These are phyloP conservation scores for Laupala kohalensis DNA, from an alignment of 1,140 invertebrate species.

Conservation along the genomic window DNA sequence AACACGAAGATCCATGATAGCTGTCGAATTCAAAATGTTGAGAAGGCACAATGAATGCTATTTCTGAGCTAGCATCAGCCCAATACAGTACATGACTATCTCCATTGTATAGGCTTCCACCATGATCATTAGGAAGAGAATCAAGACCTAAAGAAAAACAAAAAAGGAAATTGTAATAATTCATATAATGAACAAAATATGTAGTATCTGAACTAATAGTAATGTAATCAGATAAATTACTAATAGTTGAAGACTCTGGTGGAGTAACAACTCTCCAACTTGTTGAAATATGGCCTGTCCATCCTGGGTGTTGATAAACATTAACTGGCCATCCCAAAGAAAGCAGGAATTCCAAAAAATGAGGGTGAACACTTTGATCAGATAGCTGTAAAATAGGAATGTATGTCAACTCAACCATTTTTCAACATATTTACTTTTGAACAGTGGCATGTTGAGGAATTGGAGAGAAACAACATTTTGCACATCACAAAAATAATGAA, in stretches of 20 bases:
- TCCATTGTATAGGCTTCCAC: slow-evolving; percentile 54
- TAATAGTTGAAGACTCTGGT: neutral
- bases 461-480: too few species aligned
- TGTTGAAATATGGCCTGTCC: slow-evolving; percentile 75
- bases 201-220: neutral
- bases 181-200: neutral
- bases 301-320: slow-evolving; percentile 68
- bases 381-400: slow-evolving; percentile 24
- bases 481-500: too few species aligned
- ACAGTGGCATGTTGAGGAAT: too few species aligned
- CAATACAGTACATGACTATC: slow-evolving; percentile 74
- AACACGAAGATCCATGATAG: neutral
- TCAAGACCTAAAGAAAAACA: slow-evolving; percentile 1
- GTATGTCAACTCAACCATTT: too few species aligned
- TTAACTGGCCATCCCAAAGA: slow-evolving; percentile 79
- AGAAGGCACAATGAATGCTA: slow-evolving; percentile 88
- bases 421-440: too few species aligned
- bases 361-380: slow-evolving; percentile 42
- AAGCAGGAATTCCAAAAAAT: slow-evolving; percentile 66
- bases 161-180: neutral
- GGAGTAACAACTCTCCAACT: slow-evolving; percentile 45
- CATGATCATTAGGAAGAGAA: slow-evolving; percentile 29
- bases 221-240: neutral
- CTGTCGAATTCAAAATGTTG: slow-evolving; percentile 28
- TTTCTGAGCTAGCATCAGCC: slow-evolving; percentile 89